Evolutionary conservation across 2,113 vertebrate genomes (phyloP).

Genomic region (Dicrurus megarhynchus): DNA sequence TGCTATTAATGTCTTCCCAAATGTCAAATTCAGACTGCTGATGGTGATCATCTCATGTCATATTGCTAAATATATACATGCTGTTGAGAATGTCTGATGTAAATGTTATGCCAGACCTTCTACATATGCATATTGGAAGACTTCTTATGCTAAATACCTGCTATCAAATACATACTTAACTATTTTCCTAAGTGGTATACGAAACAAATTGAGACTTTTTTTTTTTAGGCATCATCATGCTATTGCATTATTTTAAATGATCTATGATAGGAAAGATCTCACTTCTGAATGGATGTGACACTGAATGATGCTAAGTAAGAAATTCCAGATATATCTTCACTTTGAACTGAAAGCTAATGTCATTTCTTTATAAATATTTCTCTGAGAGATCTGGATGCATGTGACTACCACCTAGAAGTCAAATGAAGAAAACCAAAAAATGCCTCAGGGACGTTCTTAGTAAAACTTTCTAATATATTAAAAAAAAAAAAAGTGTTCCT

Average conservation of each 20-base stretch:
- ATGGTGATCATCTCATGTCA: conserved; percentile 44
- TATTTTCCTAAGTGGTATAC: not conserved
- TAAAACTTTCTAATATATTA: not conserved
- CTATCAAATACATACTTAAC: not conserved
- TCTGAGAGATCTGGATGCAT: not conserved
- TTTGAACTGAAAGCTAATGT: not conserved
- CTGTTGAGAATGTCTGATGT: not conserved
- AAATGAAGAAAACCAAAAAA: not conserved
- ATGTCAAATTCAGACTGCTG: conserved; percentile 30
- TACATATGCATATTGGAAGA: conserved; percentile 29
- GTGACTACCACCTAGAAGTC: not conserved
- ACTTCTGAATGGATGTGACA: not conserved
- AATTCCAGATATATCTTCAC: not conserved
- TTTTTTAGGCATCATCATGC: not conserved
- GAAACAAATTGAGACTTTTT: not conserved
- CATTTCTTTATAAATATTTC: not conserved
- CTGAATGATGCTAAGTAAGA: conserved; percentile 46
- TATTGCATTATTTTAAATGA: not conserved
- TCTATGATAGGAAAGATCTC: not conserved
- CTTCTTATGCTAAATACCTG: conserved; percentile 4
- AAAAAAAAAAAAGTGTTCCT: not conserved
- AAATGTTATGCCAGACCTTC: conserved; percentile 13
- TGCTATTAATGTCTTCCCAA: conserved; percentile 41
- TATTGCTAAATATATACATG: conserved; percentile 4
- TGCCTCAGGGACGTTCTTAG: not conserved